Percentiles rank a stretch among this genome's conserved stretches.
These are phyloP conservation scores for Cheumatopsyche charites DNA, from an alignment of 1,140 invertebrate genomes.

Conservation along the genomic window DNA sequence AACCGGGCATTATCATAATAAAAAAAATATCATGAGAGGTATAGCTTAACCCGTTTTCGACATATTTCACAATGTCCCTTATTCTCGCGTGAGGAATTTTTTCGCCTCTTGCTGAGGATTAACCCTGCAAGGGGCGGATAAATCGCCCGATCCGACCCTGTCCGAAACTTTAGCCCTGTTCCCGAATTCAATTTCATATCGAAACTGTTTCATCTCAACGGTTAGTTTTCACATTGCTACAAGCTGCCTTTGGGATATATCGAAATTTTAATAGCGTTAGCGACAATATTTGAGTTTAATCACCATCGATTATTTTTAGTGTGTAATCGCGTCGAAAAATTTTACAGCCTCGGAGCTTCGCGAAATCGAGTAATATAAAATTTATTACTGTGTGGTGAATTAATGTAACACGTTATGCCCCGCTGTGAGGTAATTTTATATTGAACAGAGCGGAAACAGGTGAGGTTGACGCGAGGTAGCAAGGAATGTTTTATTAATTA, in stretches of 20 bases:
- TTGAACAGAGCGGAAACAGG: conserved; percentile 1
- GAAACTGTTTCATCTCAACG: conserved; percentile 11
- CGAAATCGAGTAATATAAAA: not conserved
- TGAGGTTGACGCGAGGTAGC: not conserved
- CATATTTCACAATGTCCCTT: conserved; percentile 19
- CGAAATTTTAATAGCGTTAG: not conserved
- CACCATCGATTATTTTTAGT: no score
- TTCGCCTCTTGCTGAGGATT: not conserved
- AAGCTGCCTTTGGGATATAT: not conserved
- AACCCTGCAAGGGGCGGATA: conserved; percentile 11
- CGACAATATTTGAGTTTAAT: no score
- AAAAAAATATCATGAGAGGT: conserved; percentile 8
- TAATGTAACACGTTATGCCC: not conserved
- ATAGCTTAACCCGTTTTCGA: conserved; percentile 1
- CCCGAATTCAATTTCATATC: conserved; percentile 25
- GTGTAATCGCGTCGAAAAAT: no score
- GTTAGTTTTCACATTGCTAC: conserved; percentile 20
- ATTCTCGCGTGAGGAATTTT: not conserved
- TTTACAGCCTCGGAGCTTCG: no score
- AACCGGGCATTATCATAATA: conserved; percentile 20
- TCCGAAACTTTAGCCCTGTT: conserved; percentile 14
- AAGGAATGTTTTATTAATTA: conserved; percentile 3
- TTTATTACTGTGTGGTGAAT: not conserved
- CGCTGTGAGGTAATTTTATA: conserved; percentile 6
- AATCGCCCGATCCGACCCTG: conserved; percentile 18